Evolutionary conservation across 1,140 invertebrate genomes (phyloP), one percentile per base, ranked within the genome.

Genomic region (Heliconius hewitsoni): DNA sequence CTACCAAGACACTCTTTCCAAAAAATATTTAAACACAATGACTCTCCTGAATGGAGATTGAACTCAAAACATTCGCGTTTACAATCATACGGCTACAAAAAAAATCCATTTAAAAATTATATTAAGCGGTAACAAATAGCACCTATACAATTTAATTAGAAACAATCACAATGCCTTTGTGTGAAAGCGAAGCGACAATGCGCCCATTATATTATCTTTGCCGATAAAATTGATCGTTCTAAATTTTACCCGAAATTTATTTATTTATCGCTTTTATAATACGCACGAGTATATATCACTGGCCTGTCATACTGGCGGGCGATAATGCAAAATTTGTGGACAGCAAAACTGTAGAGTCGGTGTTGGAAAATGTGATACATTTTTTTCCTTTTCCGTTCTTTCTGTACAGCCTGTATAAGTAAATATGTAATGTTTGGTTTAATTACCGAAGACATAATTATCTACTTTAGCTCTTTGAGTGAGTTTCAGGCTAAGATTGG

Each of bases 181-280:
- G 27, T 30, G 27, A 13, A 1, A 66, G 60, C 60, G 55, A 71
- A 84, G 84, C 86, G 82, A 86, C 87, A 83, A 87, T 87, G 81
- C 86, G 84, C 86, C 86, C 86, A 89, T 91, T 90, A 91, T 89
- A 86, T 88, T 90, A 89, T 90, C 89, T 81, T 52, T 82, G 76
- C 83, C 90, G 89, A 91, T 92, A 90, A 91, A 87, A 91, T 91
- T 84, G 87, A 84, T 80, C 78, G 88, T 92, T 92, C 92, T 94
- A 94, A 94, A 94, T 91, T 91, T 89, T 19, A 39, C 84, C 84
- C 85, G 72, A 90, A 90, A 93, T 93, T 92, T 91, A 93, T 93
- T 93, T 93, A 93, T 93, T 93, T 93, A 93, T 92, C 87, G 91
- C 91, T 89, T 92, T 93, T 93, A 93, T 93, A 93, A 93, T 93